These are phyloP conservation scores for Ahaetulla prasina DNA, from an alignment of 2,113 vertebrate species.

Conservation along the genomic window DNA sequence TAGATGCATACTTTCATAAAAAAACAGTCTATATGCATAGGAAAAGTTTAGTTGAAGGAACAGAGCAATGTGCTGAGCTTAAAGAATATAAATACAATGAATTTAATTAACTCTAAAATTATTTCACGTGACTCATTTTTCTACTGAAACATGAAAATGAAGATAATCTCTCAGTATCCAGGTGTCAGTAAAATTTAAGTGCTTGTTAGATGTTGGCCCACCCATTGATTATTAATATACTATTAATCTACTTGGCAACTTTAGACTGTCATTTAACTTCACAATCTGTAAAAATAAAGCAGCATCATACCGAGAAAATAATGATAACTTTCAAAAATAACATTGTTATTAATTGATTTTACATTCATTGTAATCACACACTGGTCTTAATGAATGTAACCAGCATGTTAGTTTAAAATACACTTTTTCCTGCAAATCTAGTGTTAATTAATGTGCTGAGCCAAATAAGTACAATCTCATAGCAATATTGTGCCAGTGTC, in stretches of 20 bases:
- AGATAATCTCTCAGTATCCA: constrained; percentile 53
- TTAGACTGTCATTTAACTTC: constrained; percentile 73
- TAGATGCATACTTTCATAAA: neutral
- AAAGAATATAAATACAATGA: constrained; percentile 7
- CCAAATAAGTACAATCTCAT: constrained; percentile 14
- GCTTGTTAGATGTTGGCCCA: constrained; percentile 60
- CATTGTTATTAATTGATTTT: constrained; percentile 81
- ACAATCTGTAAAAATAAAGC: constrained; percentile 68
- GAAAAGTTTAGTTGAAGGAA: neutral
- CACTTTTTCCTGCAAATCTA: constrained; percentile 59
- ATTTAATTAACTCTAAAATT: constrained; percentile 58
- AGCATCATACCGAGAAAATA: constrained; percentile 76
- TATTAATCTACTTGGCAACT: constrained; percentile 73
- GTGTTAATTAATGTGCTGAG: constrained; percentile 60
- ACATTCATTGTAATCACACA: constrained; percentile 76
- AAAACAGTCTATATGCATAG: neutral
- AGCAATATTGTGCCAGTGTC: neutral
- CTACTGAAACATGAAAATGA: constrained; percentile 57
- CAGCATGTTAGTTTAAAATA: constrained; percentile 64
- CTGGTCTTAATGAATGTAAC: constrained; percentile 73
- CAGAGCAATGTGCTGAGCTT: neutral
- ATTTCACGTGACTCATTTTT: constrained; percentile 21
- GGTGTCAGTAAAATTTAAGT: constrained; percentile 65
- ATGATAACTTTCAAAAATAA: constrained; percentile 73
- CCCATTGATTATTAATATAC: constrained; percentile 72